These are phyloP conservation scores for Apamea monoglypha DNA, from an alignment of 2,888 invertebrate genomes.

Conservation along the genomic window DNA sequence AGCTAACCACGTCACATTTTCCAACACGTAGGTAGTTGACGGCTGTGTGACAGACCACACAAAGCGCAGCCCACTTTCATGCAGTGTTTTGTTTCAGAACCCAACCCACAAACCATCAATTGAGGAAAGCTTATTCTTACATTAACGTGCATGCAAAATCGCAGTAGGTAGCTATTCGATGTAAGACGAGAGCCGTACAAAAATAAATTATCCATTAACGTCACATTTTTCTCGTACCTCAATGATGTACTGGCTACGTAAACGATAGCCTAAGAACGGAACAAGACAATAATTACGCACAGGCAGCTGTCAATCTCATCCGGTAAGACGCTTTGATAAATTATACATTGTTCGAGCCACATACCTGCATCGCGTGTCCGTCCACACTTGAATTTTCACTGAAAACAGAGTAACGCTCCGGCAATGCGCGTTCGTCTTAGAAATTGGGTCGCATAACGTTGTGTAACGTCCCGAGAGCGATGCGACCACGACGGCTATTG, in stretches of 20 bases:
- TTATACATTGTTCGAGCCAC: conserved; percentile 71
- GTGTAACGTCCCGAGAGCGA: conserved; percentile 70
- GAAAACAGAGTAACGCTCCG: conserved; percentile 74
- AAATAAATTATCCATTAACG: conserved; percentile 45
- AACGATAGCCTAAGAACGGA: conserved; percentile 20
- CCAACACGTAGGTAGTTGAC: background rate
- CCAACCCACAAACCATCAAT: conserved; percentile 22
- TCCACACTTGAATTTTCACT: conserved; percentile 72
- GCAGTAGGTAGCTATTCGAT: background rate
- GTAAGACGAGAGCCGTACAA: background rate
- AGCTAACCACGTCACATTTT: conserved; percentile 7
- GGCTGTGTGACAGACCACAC: conserved; percentile 31
- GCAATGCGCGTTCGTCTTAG: conserved; percentile 70
- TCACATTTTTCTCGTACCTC: conserved; percentile 20
- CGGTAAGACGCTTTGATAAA: conserved; percentile 69
- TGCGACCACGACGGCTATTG: conserved; percentile 62
- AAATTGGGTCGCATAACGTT: conserved; percentile 78
- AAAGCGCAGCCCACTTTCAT: conserved; percentile 36
- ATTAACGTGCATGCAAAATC: conserved; percentile 1
- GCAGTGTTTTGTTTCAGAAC: conserved; percentile 4
- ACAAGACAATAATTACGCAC: conserved; percentile 59
- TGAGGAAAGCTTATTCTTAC: conserved; percentile 12
- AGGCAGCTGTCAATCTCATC: conserved; percentile 64
- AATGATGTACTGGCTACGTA: conserved; percentile 30
- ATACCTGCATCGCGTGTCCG: conserved; percentile 71